Evolutionary conservation across 92 coral and sea anemone genomes (phyloP), one percentile per base, ranked within the genome.

Genomic region (Phymanthus crucifer): DNA sequence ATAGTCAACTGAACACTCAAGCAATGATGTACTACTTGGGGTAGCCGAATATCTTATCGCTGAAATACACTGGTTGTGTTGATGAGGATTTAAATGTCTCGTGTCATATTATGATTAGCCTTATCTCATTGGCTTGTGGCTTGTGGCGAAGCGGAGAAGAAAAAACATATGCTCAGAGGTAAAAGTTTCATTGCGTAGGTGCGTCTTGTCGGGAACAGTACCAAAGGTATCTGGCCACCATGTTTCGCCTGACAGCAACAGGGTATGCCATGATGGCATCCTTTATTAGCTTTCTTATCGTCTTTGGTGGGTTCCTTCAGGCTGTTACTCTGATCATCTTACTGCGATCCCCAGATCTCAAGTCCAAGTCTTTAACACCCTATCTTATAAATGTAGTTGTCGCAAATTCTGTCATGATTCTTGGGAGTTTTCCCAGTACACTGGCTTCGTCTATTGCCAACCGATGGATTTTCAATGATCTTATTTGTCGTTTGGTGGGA

Each of bases 371-470:
- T 35, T 31, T 89, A 33, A 86, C 90, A 6, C 96, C 96, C 19
- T 91, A 89, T 84, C 86, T 89, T 70, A 40, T 89, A 46, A 91
- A 86, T 82, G 82, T 91, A 38, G 90, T 90, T 4, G 57, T 72
- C n/a, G 93, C 90, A 19, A 91, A 91, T 74, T 57, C 86, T 13
- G 40, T 91, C 43, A 85, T 91, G 85, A 40, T 91, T 10, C 13
- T 86, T 6, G 85, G 86, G 5, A 87, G 88, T 31, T 84, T 89
- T 35, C 96, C 96, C 8, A 85, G 85, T 21, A 81, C 83, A 10
- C 73, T 89, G 27, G 93, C 80, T 31, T 89, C 96, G 12, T 78
- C 93, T 18, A 67, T 90, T 35, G 71, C 84, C 12, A 87, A 70
- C 27, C 50, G 75, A 48, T 78, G 87, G 76, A 70, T 85, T 52